Percentiles rank a stretch among this genome's conserved stretches.
These are phyloP conservation scores for Oreochromis grahami DNA, from an alignment of 2,797 vertebrate genomes.

Conservation along the genomic window DNA sequence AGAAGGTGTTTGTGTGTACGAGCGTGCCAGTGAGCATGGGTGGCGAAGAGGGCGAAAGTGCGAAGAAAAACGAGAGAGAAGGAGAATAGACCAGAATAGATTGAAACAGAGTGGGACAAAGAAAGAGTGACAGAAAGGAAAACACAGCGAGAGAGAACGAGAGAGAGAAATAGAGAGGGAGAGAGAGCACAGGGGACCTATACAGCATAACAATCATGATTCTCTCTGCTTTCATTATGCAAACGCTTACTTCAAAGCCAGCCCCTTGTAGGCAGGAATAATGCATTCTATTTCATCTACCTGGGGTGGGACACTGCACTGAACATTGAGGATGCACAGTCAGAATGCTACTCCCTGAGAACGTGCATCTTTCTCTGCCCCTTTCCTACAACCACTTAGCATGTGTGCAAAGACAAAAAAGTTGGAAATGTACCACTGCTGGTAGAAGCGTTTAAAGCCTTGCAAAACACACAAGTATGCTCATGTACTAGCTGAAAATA, in stretches of 20 bases:
- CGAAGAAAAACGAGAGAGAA: neutral
- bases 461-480: neutral
- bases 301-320: conserved; percentile 57
- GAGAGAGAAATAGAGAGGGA: conserved; percentile 14
- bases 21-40: neutral
- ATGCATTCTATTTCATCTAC: conserved; percentile 76
- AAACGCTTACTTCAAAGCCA: conserved; percentile 72
- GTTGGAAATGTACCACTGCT: neutral
- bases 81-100: neutral
- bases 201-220: conserved; percentile 63
- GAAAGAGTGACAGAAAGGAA: conserved; percentile 30
- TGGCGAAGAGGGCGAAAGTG: neutral
- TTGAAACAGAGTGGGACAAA: conserved; percentile 3
- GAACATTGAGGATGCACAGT: conserved; percentile 23
- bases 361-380: neutral
- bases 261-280: conserved; percentile 63
- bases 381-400: conserved; percentile 1
- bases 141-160: conserved; percentile 2
- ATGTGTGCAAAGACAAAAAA: neutral
- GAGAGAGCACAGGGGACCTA: conserved; percentile 42
- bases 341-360: conserved; percentile 12
- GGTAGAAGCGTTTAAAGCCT: neutral
- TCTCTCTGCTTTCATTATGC: conserved; percentile 71
- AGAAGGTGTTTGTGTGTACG: conserved; percentile 43
- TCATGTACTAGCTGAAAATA: neutral